phyloP scores from a whole-genome alignment of 1,140 invertebrate genomes.

The Neodiprion virginianus region DNA sequence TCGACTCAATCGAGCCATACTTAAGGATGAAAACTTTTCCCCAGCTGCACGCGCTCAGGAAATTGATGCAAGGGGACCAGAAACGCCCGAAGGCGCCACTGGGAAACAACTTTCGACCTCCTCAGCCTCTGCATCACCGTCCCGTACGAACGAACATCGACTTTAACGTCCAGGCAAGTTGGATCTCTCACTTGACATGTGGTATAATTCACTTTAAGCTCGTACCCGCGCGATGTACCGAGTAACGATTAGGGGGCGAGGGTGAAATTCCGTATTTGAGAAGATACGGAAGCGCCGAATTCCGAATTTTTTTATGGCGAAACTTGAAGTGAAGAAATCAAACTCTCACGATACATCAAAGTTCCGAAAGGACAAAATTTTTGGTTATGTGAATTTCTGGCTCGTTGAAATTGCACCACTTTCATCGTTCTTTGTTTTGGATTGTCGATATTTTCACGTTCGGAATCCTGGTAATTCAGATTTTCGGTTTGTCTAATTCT shows the following conservation, averaged over 20 bases:
- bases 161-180: conserved; percentile 76
- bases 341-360: not conserved
- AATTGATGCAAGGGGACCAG: conserved; percentile 87
- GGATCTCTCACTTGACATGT: conserved; percentile 24
- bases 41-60: conserved; percentile 81
- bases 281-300: too few species aligned
- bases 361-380: not conserved
- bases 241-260: not conserved
- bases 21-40: conserved; percentile 37
- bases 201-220: conserved; percentile 12
- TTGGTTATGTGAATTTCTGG: too few species aligned
- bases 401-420: too few species aligned
- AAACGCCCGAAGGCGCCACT: conserved; percentile 86
- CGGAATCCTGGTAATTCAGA: too few species aligned
- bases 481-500: too few species aligned
- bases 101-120: conserved; percentile 92
- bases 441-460: too few species aligned
- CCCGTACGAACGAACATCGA: conserved; percentile 95
- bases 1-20: too few species aligned
- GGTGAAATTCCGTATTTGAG: too few species aligned
- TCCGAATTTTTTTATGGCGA: too few species aligned
- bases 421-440: too few species aligned
- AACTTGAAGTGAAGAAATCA: too few species aligned
- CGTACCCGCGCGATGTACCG: not conserved
- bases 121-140: conserved; percentile 87